Conservation (phyloP, 2,888 invertebrate species). For the Calliphora vomitoria region DNA sequence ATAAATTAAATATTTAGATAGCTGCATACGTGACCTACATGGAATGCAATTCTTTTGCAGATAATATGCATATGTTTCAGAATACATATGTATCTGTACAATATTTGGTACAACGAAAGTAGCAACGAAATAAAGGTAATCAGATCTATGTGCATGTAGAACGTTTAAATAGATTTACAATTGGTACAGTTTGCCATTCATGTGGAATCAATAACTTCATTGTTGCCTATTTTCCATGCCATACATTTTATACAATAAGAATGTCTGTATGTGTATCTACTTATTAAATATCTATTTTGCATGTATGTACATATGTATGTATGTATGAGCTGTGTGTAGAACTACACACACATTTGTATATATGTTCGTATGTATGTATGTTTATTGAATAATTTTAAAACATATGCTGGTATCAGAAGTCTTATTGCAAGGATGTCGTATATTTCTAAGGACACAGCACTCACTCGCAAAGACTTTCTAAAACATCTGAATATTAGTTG, state of each 20-base stretch:
- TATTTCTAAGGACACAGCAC: slow-evolving; percentile 10
- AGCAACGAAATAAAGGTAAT: slow-evolving; percentile 54
- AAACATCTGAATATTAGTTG: not conserved
- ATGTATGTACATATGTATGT: too few species aligned
- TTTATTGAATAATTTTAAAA: slow-evolving; percentile 29
- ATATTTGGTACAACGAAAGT: not conserved
- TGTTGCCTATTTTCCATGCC: slow-evolving; percentile 54
- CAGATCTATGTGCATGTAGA: slow-evolving; percentile 9
- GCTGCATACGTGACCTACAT: not conserved
- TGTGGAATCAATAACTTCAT: slow-evolving; percentile 73
- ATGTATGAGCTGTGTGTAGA: too few species aligned
- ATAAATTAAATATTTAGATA: too few species aligned
- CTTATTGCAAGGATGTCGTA: slow-evolving; percentile 35
- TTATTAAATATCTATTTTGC: too few species aligned
- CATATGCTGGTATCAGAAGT: slow-evolving; percentile 48
- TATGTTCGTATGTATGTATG: not conserved
- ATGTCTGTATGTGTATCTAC: not conserved
- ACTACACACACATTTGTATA: not conserved
- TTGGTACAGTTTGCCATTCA: slow-evolving; percentile 63
- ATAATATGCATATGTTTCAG: slow-evolving; percentile 23
- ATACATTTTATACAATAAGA: slow-evolving; percentile 10
- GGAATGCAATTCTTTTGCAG: slow-evolving; percentile 15
- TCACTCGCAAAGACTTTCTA: not conserved
- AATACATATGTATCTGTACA: not conserved
- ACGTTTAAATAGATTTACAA: slow-evolving; percentile 41